phyloP scores from a whole-genome alignment of 2,888 invertebrate genomes.

The Tenthredo mesomela region DNA sequence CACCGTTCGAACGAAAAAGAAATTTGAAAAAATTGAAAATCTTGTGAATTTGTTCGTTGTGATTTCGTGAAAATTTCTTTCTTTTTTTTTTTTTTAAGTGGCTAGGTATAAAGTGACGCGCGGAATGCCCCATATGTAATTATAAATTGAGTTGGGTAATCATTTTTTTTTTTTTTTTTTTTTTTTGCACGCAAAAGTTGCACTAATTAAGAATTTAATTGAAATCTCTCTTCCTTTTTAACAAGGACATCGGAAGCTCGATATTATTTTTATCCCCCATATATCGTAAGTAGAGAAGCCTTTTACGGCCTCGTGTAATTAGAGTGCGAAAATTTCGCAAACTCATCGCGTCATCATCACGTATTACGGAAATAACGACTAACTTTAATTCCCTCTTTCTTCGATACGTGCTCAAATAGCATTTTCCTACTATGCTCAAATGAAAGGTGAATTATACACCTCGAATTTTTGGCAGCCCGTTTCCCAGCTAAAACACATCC shows the following conservation, averaged over 20 bases:
- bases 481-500: too few species aligned
- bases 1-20: too few species aligned
- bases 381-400: neutral
- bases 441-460: too few species aligned
- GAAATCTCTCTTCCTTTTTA: neutral
- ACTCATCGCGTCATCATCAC: neutral
- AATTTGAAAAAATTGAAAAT: too few species aligned
- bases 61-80: too few species aligned
- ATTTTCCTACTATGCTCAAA: too few species aligned
- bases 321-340: slow-evolving; percentile 17
- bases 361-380: neutral
- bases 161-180: neutral
- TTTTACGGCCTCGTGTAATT: slow-evolving; percentile 23
- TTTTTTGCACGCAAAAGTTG: neutral
- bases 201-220: neutral
- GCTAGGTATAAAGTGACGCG: too few species aligned
- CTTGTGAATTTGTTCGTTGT: too few species aligned
- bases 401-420: neutral
- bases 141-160: neutral
- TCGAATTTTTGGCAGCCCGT: too few species aligned
- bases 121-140: neutral
- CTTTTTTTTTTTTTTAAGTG: too few species aligned
- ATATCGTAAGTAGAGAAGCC: neutral
- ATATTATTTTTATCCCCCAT: slow-evolving; percentile 12
- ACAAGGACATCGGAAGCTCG: neutral